Evolutionary conservation across 2,113 vertebrate genomes (phyloP).

Genomic region (Tychaedon coryphoeus): DNA sequence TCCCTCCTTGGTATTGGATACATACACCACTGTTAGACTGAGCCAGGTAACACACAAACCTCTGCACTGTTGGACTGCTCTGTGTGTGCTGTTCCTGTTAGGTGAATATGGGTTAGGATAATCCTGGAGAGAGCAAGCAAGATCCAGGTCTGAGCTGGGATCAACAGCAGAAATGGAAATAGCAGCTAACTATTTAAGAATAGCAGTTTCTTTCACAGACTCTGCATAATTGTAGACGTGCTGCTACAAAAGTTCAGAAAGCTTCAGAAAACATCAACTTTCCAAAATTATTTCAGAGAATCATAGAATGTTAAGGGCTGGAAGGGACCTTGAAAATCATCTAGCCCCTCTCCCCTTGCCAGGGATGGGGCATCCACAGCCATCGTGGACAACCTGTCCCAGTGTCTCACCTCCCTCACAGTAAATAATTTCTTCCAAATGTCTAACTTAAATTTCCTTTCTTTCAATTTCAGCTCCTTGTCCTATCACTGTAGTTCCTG

Average conservation of each 20-base stretch:
- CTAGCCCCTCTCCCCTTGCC: background rate
- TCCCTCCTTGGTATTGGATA: fast-evolving
- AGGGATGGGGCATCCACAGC: background rate
- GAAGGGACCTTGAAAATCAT: background rate
- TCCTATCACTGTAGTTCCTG: background rate
- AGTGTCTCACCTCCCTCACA: background rate
- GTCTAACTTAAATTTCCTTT: background rate
- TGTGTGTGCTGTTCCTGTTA: background rate
- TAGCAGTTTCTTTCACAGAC: background rate
- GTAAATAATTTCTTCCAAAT: background rate
- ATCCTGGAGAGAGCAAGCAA: background rate
- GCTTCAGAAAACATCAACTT: background rate
- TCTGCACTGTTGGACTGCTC: background rate
- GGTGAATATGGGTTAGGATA: background rate
- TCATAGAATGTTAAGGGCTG: background rate
- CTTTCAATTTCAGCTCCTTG: background rate
- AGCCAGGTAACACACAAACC: background rate
- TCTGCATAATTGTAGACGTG: background rate
- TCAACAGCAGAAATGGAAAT: background rate
- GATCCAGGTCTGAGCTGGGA: background rate
- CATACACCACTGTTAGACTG: background rate
- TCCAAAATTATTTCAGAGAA: background rate
- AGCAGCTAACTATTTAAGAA: background rate
- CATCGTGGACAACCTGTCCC: background rate
- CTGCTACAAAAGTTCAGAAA: background rate